phyloP scores from a whole-genome alignment of 2,888 invertebrate genomes.

The Osmoderma eremita region DNA sequence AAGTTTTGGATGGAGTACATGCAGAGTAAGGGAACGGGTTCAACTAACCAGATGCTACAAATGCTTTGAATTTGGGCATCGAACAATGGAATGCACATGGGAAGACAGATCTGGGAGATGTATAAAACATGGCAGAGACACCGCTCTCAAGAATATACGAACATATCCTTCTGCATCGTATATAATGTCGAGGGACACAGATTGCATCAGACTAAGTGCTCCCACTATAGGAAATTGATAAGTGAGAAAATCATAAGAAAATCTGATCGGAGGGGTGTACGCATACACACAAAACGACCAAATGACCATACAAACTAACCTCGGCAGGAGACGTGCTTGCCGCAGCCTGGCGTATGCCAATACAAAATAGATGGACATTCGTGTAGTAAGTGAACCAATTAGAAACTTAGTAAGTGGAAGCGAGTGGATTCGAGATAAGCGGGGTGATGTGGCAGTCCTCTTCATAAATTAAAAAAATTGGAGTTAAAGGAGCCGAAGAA shows the following conservation, averaged over 20 bases:
- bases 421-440: slow-evolving; percentile 16
- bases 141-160: slow-evolving; percentile 20
- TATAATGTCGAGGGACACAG: slow-evolving; percentile 37
- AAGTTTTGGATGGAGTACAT: not conserved
- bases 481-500: too few relatives aligned
- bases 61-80: slow-evolving; percentile 35
- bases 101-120: slow-evolving; percentile 26
- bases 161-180: slow-evolving; percentile 11
- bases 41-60: slow-evolving; percentile 30
- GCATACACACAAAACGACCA: not conserved
- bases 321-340: slow-evolving; percentile 14
- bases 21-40: slow-evolving; percentile 3
- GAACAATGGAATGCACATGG: slow-evolving; percentile 14
- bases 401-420: slow-evolving; percentile 1
- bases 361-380: slow-evolving; percentile 3
- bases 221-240: not conserved
- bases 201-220: slow-evolving; percentile 22
- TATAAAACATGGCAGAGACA: slow-evolving; percentile 37
- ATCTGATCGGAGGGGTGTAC: not conserved
- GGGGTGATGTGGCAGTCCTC: not conserved
- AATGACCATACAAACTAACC: slow-evolving; percentile 31
- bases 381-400: slow-evolving; percentile 27
- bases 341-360: slow-evolving; percentile 18
- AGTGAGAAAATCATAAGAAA: too few relatives aligned
- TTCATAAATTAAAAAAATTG: too few relatives aligned